Evolutionary conservation across 2,113 vertebrate species (phyloP).

Genomic region (Oriolus oriolus): DNA sequence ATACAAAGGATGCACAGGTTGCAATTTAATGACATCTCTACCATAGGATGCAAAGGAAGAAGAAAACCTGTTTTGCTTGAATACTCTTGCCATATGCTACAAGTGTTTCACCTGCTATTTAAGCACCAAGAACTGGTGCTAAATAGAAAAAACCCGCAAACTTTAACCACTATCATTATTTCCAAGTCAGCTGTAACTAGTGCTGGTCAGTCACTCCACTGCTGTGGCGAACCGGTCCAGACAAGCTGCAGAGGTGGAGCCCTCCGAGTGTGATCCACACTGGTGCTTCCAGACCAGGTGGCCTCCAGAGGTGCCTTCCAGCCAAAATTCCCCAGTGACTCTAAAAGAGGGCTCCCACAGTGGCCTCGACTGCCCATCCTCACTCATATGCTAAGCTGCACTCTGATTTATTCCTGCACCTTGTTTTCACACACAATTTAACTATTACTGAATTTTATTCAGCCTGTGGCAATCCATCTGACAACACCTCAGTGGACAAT

Average conservation of each 20-base stretch:
- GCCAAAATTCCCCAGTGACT: rapidly evolving
- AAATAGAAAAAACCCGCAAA: not conserved
- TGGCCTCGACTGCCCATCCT: rapidly evolving
- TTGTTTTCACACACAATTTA: not conserved
- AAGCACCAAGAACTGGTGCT: not conserved
- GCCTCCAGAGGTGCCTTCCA: not conserved
- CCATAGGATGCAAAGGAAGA: not conserved
- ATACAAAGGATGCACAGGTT: no score
- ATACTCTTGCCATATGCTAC: not conserved
- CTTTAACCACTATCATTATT: not conserved
- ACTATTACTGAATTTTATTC: not conserved
- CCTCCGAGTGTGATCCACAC: rapidly evolving
- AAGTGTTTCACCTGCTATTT: not conserved
- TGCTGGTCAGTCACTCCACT: not conserved
- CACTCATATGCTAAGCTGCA: not conserved
- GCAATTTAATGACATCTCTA: not conserved
- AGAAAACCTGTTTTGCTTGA: not conserved
- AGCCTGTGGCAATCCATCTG: not conserved
- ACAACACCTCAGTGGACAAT: not conserved
- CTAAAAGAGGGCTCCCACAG: not conserved
- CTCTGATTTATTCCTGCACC: not conserved
- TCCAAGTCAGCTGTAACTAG: not conserved
- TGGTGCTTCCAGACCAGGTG: not conserved
- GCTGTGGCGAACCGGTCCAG: not conserved
- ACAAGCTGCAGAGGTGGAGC: not conserved